A percentile compares a stretch with the other conserved stretches of the same genome.
phyloP scores from a whole-genome alignment of 2,888 invertebrate genomes.

The Hetaerina titia region DNA sequence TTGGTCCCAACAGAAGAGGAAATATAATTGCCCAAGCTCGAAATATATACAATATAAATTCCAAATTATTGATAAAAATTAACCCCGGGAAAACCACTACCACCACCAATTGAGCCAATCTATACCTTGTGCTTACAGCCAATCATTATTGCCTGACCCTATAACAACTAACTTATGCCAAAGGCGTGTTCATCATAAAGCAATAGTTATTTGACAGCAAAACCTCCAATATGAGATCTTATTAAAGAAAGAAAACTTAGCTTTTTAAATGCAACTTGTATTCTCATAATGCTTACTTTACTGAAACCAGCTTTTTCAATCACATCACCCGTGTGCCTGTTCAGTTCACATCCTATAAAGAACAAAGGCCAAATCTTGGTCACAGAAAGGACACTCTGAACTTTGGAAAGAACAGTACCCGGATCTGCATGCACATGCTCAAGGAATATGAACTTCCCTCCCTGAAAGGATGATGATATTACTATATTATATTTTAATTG shows the following conservation, averaged over 20 bases:
- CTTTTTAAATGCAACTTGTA: constrained; percentile 8
- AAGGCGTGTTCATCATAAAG: neutral
- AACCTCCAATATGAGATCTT: constrained; percentile 53
- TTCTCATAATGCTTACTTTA: neutral
- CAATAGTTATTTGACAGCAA: constrained; percentile 38
- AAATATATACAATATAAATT: too few relatives aligned
- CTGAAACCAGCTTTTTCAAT: constrained; percentile 61
- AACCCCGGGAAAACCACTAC: too few relatives aligned
- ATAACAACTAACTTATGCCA: too few relatives aligned
- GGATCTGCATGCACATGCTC: constrained; percentile 59
- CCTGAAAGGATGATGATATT: constrained; percentile 32
- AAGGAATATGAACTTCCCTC: constrained; percentile 60
- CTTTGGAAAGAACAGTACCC: neutral
- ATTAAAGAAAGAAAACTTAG: neutral
- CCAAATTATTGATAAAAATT: too few relatives aligned
- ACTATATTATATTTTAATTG: neutral
- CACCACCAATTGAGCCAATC: too few relatives aligned
- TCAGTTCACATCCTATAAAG: constrained; percentile 44
- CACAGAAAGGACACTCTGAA: constrained; percentile 43
- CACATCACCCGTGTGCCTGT: constrained; percentile 45
- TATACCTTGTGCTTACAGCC: too few relatives aligned
- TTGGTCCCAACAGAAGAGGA: too few relatives aligned
- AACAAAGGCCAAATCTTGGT: constrained; percentile 59
- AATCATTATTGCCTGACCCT: too few relatives aligned
- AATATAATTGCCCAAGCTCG: too few relatives aligned